Percentiles rank a stretch among this genome's conserved stretches.
These are phyloP conservation scores for Oophaga pumilio DNA, from an alignment of 2,113 vertebrate species.

Conservation along the genomic window DNA sequence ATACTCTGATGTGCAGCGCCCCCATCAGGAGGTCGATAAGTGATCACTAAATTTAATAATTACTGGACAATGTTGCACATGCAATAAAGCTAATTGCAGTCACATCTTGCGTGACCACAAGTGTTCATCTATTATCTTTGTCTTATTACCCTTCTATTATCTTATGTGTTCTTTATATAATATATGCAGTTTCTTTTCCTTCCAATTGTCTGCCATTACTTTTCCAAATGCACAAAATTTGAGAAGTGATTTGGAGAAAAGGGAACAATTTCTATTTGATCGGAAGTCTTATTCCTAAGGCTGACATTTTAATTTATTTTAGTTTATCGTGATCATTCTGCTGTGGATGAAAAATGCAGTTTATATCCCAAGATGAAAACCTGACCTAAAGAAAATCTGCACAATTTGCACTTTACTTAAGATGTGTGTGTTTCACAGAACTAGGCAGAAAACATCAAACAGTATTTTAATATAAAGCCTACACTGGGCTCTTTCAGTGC, in stretches of 20 bases:
- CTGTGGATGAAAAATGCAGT: conserved; percentile 12
- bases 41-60: not conserved
- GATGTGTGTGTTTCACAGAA: conserved; percentile 39
- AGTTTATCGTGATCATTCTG: conserved; percentile 28
- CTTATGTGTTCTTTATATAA: not conserved
- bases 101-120: no score
- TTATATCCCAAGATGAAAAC: conserved; percentile 43
- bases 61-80: not conserved
- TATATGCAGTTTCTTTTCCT: not conserved
- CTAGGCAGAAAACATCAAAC: conserved; percentile 33
- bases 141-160: not conserved
- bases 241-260: not conserved
- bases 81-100: no score
- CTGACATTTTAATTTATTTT: conserved; percentile 12
- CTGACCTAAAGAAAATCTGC: conserved; percentile 40
- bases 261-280: not conserved
- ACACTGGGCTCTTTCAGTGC: conserved; percentile 33
- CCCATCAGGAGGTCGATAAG: not conserved
- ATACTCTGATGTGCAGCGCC: no score
- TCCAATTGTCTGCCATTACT: not conserved
- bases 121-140: not conserved
- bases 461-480: conserved; percentile 52
- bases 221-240: not conserved
- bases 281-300: not conserved
- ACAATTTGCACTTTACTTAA: conserved; percentile 41